phyloP scores from a whole-genome alignment of 2,888 invertebrate genomes.

The Toxonevra muliebris region DNA sequence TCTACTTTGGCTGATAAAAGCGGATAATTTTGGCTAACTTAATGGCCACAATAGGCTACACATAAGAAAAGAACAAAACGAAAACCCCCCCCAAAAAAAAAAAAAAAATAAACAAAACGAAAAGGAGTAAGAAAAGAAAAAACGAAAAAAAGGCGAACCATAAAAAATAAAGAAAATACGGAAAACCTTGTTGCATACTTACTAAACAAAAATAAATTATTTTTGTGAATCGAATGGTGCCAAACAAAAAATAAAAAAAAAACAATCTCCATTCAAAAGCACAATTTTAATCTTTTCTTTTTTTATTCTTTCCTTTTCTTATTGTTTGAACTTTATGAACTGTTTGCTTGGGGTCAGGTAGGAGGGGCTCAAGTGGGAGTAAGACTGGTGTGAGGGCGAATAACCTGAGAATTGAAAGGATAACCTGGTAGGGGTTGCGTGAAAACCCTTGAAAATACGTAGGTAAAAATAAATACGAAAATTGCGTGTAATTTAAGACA shows the following conservation, averaged over 20 bases:
- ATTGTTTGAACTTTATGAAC: too few species aligned
- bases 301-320: too few species aligned
- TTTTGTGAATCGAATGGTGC: constrained; percentile 25
- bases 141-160: constrained; percentile 17
- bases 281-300: neutral
- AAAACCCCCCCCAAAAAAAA: neutral
- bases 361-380: too few species aligned
- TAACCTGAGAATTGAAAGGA: too few species aligned
- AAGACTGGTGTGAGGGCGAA: too few species aligned
- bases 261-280: constrained; percentile 5
- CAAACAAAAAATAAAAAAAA: constrained; percentile 6
- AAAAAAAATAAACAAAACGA: neutral
- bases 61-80: neutral
- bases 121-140: constrained; percentile 14
- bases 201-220: constrained; percentile 31
- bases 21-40: constrained; percentile 12
- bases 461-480: neutral
- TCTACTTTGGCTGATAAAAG: neutral
- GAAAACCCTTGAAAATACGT: too few species aligned
- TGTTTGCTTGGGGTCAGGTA: too few species aligned
- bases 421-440: too few species aligned
- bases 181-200: neutral
- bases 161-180: neutral
- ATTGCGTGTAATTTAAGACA: constrained; percentile 14
- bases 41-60: constrained; percentile 21